phyloP scores from a whole-genome alignment of 2,113 vertebrate species.

The Neodontobutis hainanensis region DNA sequence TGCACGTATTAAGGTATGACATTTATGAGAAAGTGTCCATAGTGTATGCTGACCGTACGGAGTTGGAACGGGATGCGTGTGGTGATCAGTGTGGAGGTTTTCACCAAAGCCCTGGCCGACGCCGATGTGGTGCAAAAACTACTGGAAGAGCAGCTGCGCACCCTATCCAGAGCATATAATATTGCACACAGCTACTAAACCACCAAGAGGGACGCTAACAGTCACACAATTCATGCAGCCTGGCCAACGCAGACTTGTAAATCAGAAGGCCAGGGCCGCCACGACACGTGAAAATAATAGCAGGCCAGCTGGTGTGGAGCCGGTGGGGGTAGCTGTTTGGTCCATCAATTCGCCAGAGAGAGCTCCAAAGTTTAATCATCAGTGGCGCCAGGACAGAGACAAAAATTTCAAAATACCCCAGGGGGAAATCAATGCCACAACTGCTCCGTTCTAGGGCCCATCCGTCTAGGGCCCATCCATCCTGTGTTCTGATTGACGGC shows the following conservation, averaged over 20 bases:
- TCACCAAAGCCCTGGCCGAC: constrained; percentile 1
- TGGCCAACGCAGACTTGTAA: no score
- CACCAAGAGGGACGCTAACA: constrained; percentile 8
- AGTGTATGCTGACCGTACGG: no score
- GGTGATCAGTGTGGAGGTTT: no score
- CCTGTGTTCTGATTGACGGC: background rate
- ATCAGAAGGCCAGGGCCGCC: no score
- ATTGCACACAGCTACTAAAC: constrained; percentile 20
- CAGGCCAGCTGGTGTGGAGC: background rate
- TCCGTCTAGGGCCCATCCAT: constrained; percentile 14
- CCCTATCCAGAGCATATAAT: constrained; percentile 30
- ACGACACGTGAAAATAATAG: background rate
- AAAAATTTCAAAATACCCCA: background rate
- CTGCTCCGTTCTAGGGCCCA: constrained; percentile 22
- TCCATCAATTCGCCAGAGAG: no score
- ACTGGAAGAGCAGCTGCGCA: constrained; percentile 30
- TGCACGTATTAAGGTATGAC: no score
- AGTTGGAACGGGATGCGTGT: no score
- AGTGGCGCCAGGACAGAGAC: no score
- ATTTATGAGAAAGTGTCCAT: no score
- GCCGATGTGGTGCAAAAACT: constrained; percentile 30
- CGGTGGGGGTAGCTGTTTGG: no score
- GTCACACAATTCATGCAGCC: background rate
- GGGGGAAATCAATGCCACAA: constrained; percentile 33
- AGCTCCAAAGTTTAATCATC: no score